A percentile compares a stretch with the other conserved stretches of the same genome.
Conservation (phyloP, 2,113 vertebrate genomes). For the Notothenia coriiceps region DNA sequence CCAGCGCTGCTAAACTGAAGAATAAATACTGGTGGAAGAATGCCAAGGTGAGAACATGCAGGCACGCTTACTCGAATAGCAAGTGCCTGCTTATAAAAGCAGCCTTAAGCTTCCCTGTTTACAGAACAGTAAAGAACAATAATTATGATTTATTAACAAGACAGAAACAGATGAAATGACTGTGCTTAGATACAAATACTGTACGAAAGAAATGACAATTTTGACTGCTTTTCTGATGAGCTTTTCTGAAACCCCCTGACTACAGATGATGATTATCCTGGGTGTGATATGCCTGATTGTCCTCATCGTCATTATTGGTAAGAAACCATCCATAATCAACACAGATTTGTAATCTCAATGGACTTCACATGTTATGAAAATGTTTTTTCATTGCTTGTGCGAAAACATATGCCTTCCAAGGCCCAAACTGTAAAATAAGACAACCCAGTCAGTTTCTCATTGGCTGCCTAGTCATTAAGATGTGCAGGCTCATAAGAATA, state of each 20-base stretch:
- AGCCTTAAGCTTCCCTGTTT: background rate
- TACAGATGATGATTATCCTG: constrained; percentile 97
- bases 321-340: constrained; percentile 62
- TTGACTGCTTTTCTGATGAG: constrained; percentile 13
- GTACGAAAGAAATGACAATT: background rate
- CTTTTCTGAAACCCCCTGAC: constrained; percentile 31
- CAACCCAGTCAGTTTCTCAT: background rate
- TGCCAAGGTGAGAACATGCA: constrained; percentile 87
- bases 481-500: too few relatives aligned
- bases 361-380: too few relatives aligned
- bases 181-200: too few relatives aligned
- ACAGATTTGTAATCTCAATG: too few relatives aligned
- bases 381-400: background rate
- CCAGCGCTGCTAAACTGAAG: constrained; percentile 94
- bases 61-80: background rate
- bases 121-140: background rate
- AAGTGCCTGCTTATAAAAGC: constrained; percentile 1
- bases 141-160: background rate
- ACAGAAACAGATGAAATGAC: background rate
- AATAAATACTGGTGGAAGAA: constrained; percentile 98
- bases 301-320: constrained; percentile 96
- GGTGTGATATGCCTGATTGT: constrained; percentile 90
- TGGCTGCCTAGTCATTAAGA: background rate
- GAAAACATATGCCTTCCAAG: background rate
- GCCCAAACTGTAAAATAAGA: background rate